Evolutionary conservation across 2,113 vertebrate genomes (phyloP), one percentile per base, ranked within the genome.

Genomic region (Acrocephalus kingi): DNA sequence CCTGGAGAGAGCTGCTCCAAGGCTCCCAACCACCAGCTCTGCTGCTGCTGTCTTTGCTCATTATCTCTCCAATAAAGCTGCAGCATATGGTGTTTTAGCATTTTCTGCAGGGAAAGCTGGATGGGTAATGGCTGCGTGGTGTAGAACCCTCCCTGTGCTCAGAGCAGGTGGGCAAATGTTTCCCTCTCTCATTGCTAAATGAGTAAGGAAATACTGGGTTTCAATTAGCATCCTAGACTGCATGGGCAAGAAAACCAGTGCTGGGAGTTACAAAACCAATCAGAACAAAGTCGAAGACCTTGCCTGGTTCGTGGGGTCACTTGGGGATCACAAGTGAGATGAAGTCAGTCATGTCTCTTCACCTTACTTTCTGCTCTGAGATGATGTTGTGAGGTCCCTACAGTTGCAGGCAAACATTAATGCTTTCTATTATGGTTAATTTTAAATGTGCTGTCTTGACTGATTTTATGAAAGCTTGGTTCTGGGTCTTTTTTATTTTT

Each of bases 1-100:
- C 48, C 55, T n/a, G 71, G 4, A 7, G 64, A 5, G 39, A 12
- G 1, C 54, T 63, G 35, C 13, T 15, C 30, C 67, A 11, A 41
- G 55, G 39, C 33, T 83, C 81, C 45, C 66, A 21, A 0, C 14
- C 5, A 4, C 13, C 11, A 2, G 25, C 52, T 62, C 85, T 39
- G 51, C 2, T 4, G 21, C 17, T 25, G 33, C 71, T 78, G 59
- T 9, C 71, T 94, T 41, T 28, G 43, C 43, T 8, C 31, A 7
- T 17, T 51, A 39, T 30, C 59, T 37, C 33, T 46, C 43, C 73
- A 24, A 28, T 2, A 21, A 64, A 87, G 63, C 77, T 66, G 43
- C 10, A 4, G 31, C 69, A 21, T 3, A 1, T 15, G 51, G 69
- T 7, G 10, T 30, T 77, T 28, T 6, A n/a, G 54, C 1, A 0